A percentile compares a stretch with the other conserved stretches of the same genome.
phyloP scores from a whole-genome alignment of 2,888 invertebrate genomes.

The Philereme vetulata region DNA sequence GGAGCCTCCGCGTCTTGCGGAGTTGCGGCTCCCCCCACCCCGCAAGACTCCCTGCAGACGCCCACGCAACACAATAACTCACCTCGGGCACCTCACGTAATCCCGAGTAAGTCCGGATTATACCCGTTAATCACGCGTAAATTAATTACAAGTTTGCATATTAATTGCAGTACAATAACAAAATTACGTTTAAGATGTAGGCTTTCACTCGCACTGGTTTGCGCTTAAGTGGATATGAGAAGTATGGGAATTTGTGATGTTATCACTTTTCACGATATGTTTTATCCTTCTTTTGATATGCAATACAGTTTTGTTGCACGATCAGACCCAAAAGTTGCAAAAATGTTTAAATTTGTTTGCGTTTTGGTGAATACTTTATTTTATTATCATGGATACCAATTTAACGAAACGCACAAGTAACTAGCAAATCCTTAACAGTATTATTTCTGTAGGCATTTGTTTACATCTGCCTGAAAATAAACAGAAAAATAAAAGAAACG shows the following conservation, averaged over 20 bases:
- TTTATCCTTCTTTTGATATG: too few species aligned
- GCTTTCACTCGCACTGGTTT: constrained; percentile 32
- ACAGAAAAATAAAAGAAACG: constrained; percentile 42
- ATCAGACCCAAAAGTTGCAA: too few species aligned
- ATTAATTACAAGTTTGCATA: constrained; percentile 83
- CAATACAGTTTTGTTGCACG: too few species aligned
- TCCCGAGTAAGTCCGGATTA: constrained; percentile 82
- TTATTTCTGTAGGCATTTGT: constrained; percentile 4
- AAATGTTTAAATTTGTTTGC: too few species aligned
- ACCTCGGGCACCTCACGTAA: constrained; percentile 78
- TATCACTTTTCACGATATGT: background rate
- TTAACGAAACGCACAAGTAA: too few species aligned
- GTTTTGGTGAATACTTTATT: too few species aligned
- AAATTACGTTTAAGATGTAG: constrained; percentile 65
- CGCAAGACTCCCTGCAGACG: constrained; percentile 46
- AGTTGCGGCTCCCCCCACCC: constrained; percentile 58
- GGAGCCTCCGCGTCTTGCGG: constrained; percentile 73
- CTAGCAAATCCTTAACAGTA: too few species aligned
- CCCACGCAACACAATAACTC: constrained; percentile 76
- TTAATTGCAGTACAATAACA: constrained; percentile 81
- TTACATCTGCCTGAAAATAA: constrained; percentile 30
- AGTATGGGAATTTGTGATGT: background rate
- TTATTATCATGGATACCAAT: too few species aligned
- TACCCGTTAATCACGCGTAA: constrained; percentile 82
- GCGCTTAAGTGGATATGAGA: constrained; percentile 14